Evolutionary conservation across 2,113 vertebrate species (phyloP), one percentile per base, ranked within the genome.

Genomic region (Pachycephala philippinensis): DNA sequence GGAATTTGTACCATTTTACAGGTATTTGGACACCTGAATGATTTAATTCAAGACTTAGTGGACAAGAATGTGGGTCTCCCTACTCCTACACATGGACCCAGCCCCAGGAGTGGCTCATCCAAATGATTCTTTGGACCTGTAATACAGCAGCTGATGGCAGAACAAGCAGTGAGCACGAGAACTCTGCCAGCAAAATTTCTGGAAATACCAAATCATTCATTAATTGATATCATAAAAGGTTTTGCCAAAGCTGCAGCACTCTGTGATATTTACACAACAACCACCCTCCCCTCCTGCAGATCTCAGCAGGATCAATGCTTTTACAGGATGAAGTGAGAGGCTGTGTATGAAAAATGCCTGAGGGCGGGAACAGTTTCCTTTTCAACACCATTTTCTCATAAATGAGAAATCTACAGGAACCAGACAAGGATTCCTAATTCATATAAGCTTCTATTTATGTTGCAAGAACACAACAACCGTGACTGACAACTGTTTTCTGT

Each of bases 381-480:
- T 92, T 94, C 95, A 93, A 92, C 50, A 74, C 28, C 14, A 9
- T 63, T 94, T 89, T 44, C 61, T 94, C 30, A 19, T 30, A 70
- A 72, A 69, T 40, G 56, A 64, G 47, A 65, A 72, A 50, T 33
- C 75, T 86, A 69, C 20, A 79, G 75, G 81, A 90, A 93, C 61
- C 70, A 77, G 74, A 89, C 77, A 74, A 57, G 37, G 84, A 76
- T 33, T 78, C 45, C 31, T 74, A 75, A 80, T 61, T 78, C 64
- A 35, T 26, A 42, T 16, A n/a, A 31, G 54, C 53, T 85, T 27
- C 65, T n/a, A 59, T 42, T 90, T 59, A 15, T 23, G 17, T 42
- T 40, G 65, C 28, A 71, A 81, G 47, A 85, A 77, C 74, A 75
- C 63, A 85, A 70, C 44, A 53, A 80, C 6, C 3, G 12, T 66